Evolutionary conservation across 2,888 invertebrate genomes (phyloP).

Genomic region (Drosophila nr. perissopoda): DNA sequence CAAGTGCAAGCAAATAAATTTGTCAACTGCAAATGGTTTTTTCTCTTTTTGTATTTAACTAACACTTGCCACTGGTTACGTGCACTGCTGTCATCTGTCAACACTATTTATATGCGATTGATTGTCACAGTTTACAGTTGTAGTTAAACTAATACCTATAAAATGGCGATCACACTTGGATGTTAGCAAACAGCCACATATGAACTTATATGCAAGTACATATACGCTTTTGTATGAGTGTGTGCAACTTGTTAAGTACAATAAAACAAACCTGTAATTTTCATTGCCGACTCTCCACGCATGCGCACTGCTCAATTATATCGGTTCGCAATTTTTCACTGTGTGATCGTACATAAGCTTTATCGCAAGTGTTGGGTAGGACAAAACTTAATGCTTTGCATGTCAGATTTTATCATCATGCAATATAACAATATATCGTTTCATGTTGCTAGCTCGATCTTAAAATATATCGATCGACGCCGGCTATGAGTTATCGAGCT

Average conservation of each 20-base stretch:
- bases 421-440: constrained; percentile 6
- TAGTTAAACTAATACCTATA: constrained; percentile 21
- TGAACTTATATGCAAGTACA: background rate
- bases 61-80: constrained; percentile 9
- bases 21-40: constrained; percentile 28
- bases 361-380: constrained; percentile 38
- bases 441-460: constrained; percentile 9
- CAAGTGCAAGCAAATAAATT: constrained; percentile 19
- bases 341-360: constrained; percentile 53
- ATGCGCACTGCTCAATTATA: constrained; percentile 53
- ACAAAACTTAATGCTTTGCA: constrained; percentile 15
- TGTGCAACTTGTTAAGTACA: constrained; percentile 20
- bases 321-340: constrained; percentile 55
- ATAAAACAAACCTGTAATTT: constrained; percentile 58
- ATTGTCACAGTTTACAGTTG: constrained; percentile 11
- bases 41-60: background rate
- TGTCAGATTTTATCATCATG: constrained; percentile 28
- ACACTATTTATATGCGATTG: constrained; percentile 6
- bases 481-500: background rate
- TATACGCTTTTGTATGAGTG: background rate
- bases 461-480: background rate
- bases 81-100: constrained; percentile 8
- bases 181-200: constrained; percentile 11
- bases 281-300: constrained; percentile 58
- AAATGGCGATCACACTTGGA: constrained; percentile 44